These are phyloP conservation scores for Prinia subflava DNA, from an alignment of 2,113 vertebrate genomes.

Conservation along the genomic window DNA sequence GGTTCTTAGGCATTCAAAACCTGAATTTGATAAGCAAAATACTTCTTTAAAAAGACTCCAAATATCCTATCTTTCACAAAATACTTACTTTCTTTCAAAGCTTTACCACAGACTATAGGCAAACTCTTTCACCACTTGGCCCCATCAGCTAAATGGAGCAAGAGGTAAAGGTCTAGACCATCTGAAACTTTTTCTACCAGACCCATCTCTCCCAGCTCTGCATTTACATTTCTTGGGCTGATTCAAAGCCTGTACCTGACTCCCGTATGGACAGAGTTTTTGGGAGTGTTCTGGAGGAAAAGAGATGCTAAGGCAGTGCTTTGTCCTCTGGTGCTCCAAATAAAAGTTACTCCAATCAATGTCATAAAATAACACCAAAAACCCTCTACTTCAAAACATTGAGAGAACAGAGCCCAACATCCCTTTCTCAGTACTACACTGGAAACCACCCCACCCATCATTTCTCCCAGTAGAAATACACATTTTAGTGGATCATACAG, in stretches of 20 bases:
- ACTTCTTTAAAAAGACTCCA: not conserved
- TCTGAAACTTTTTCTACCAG: not conserved
- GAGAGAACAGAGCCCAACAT: not conserved
- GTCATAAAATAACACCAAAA: not conserved
- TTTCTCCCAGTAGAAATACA: not conserved
- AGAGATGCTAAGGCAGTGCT: not conserved
- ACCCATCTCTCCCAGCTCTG: not conserved
- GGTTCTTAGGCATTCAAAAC: not conserved
- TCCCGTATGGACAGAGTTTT: fast-evolving
- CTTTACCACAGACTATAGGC: not conserved
- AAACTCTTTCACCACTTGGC: not conserved
- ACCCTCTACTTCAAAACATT: fast-evolving
- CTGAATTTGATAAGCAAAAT: not conserved
- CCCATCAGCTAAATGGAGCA: not conserved
- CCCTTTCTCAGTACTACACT: not conserved
- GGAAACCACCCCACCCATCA: not conserved
- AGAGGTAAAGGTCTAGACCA: not conserved
- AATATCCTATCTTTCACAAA: not conserved
- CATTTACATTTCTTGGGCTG: not conserved
- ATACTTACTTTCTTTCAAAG: too few relatives aligned
- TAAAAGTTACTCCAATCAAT: not conserved
- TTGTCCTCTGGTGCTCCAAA: not conserved
- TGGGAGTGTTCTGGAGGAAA: not conserved
- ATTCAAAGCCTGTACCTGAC: not conserved
- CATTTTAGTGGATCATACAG: not conserved